Conservation (phyloP, 2,888 invertebrate species). For the Caenorhabditis becei region DNA sequence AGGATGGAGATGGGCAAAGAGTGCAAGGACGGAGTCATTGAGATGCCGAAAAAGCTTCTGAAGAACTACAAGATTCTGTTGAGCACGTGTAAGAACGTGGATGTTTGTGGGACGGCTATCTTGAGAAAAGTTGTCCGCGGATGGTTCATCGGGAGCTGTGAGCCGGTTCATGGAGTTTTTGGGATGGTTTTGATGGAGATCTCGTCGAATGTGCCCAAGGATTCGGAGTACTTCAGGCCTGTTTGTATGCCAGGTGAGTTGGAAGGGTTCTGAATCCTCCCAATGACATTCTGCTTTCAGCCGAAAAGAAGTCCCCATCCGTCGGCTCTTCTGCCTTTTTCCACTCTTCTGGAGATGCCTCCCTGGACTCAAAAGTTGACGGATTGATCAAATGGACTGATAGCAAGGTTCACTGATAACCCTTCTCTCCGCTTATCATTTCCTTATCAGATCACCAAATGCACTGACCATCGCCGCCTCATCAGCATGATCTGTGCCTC, state of each 20-base stretch:
- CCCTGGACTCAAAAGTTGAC: neutral
- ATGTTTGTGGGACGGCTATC: constrained; percentile 10
- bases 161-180: neutral
- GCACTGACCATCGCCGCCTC: neutral
- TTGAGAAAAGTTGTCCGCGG: constrained; percentile 5
- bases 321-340: neutral
- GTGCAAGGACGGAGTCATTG: constrained; percentile 18
- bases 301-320: neutral
- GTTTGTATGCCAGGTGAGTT: constrained; percentile 6
- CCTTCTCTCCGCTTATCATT: no score
- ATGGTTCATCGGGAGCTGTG: constrained; percentile 22
- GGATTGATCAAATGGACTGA: neutral
- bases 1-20: neutral
- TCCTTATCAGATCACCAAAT: no score
- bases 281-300: neutral
- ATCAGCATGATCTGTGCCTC: neutral
- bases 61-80: neutral
- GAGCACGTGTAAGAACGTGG: constrained; percentile 8
- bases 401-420: neutral
- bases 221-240: constrained; percentile 1
- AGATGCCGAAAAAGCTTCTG: constrained; percentile 9
- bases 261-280: no score
- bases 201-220: constrained; percentile 10
- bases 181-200: constrained; percentile 22
- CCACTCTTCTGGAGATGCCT: neutral